Base-by-base conservation (phyloP, 2,888 invertebrate genomes). In the Leptinotarsa juncta region DNA sequence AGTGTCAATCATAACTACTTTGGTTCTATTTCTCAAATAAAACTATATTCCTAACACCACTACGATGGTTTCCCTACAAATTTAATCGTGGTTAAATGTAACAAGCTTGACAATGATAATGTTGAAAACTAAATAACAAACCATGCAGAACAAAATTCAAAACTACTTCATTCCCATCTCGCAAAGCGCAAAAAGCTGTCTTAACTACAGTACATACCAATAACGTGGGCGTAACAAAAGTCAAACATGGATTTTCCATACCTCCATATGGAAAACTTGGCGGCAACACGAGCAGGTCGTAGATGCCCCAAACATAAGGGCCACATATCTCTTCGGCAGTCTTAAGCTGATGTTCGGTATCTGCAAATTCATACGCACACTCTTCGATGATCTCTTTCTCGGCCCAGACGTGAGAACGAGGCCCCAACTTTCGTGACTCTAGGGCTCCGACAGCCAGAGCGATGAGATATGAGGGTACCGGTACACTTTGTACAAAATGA, bases 171-270 rank as follows among this genome's bases (percentile, higher is more conserved):
- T 62, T n/a, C 26, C 16, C 42, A 32, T 69, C 12, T 14, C 26
- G 69, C 57, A 57, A 48, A 60, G 57, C 67, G 65, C 42, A 15
- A 71, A 51, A 49, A 60, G 60, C 50, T 65, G 2, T 48, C 23
- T 71, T 53, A 23, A 26, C 62, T 62, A 62, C 42, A 42, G 62
- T 51, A 73, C 65, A 67, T 86, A 94, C 95, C 89, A 98, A 88
- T 67, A 97, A 85, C 0, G 98, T 97, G 4, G 98, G 98, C 0
- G 98, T 97, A 3, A 97, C 94, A 88, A 98, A 98, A 0, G 97
- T 98, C 67, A 98, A 88, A 86, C 97, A 97, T 0, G 98, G 98
- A 89, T 98, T 98, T 88, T 98, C 98, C 98, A 98, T 98, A 23
- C 98, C 98, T 1, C 98, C 98, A 86, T 93, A 97, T 0, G 98